Conservation (phyloP, 2,888 invertebrate genomes). For the Callosobruchus maculatus region DNA sequence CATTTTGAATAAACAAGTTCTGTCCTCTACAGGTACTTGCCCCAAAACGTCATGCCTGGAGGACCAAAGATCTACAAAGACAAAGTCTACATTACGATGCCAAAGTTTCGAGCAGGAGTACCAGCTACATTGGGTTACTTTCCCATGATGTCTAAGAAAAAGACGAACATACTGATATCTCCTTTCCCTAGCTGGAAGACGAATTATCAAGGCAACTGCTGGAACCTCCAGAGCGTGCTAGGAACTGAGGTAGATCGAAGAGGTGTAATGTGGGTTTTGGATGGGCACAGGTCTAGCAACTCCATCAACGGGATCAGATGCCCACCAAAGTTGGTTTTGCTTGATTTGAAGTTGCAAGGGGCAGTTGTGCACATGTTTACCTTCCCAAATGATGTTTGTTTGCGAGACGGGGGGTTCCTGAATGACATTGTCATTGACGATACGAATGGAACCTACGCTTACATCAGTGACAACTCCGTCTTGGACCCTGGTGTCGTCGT, state of each 20-base stretch:
- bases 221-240: constrained; percentile 68
- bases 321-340: constrained; percentile 63
- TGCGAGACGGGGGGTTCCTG: constrained; percentile 56
- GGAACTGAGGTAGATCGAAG: constrained; percentile 69
- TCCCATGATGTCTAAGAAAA: constrained; percentile 37
- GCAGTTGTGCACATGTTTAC: constrained; percentile 55
- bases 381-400: constrained; percentile 58
- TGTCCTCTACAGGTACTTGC: constrained; percentile 50
- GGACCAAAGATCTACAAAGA: constrained; percentile 67
- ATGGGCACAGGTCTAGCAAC: constrained; percentile 62
- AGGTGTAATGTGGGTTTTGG: constrained; percentile 68
- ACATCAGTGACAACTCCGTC: constrained; percentile 66
- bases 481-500: constrained; percentile 69
- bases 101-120: constrained; percentile 64
- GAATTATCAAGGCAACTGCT: constrained; percentile 57
- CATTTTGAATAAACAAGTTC: too few species aligned
- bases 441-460: constrained; percentile 60
- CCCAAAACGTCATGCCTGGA: constrained; percentile 64
- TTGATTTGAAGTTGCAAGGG: constrained; percentile 61
- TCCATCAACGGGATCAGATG: constrained; percentile 52
- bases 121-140: constrained; percentile 62
- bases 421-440: constrained; percentile 71
- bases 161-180: constrained; percentile 55
- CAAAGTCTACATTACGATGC: constrained; percentile 63
- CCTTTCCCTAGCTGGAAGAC: constrained; percentile 70